Evolutionary conservation across 2,797 vertebrate species (phyloP), one percentile per base, ranked within the genome.

Genomic region (Myotis daubentonii): DNA sequence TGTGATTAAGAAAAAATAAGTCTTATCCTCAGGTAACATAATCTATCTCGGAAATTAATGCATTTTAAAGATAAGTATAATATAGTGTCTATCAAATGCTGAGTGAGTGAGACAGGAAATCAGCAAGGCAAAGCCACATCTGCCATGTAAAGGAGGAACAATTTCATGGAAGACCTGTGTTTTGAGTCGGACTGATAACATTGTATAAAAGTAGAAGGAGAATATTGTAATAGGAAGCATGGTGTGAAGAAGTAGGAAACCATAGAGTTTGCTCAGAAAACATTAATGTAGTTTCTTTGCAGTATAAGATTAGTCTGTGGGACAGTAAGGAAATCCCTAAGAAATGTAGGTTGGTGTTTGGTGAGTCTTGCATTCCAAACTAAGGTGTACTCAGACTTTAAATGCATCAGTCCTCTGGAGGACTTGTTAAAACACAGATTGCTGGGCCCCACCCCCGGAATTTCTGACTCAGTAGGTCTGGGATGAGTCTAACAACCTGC

Each of bases 1-100:
- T 93, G 36, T 81, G 65, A 95, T 83, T 87, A 93, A 47, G 23
- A 49, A 89, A 92, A 91, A 89, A 90, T 20, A 70, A 86, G 25
- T 74, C 65, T 82, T 76, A 0, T 78, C 68, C 60, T 87, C 17
- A 71, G 60, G 8, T 76, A 76, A 81, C 33, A 33, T 36, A 92
- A 17, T n/a, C 28, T 92, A 0, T 72, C 47, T 93, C 57, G 20
- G 22, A 87, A 88, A 71, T 47, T 36, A 68, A 55, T 76, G 17
- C 33, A 84, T 94, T 93, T 92, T 68, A 88, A 95, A 88, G 70
- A 19, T 12, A 22, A 87, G 25, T 74, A 33, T 49, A 74, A 23
- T 75, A 53, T 80, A 89, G 16, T 74, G 17, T 60, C 85, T 94
- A 22, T 88, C 17, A 62, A 51, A 85, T 80, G 23, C n/a, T 88